These are phyloP conservation scores for Xylota segnis DNA, from an alignment of 2,888 invertebrate species.

Conservation along the genomic window DNA sequence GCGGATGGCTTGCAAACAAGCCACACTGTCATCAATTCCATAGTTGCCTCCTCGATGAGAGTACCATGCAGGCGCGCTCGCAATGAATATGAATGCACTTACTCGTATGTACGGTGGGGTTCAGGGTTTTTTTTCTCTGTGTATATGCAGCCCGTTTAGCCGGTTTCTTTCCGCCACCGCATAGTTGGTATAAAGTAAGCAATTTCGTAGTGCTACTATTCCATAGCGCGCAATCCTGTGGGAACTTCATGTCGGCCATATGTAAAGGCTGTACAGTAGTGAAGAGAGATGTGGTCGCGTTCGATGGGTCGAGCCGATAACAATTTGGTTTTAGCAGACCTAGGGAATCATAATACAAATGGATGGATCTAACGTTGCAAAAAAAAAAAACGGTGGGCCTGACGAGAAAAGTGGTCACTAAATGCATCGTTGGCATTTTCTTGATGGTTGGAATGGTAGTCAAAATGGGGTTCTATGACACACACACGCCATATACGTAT, in stretches of 20 bases:
- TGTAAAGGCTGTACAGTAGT: slow-evolving; percentile 21
- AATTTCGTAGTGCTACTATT: slow-evolving; percentile 43
- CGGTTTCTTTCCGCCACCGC: slow-evolving; percentile 15
- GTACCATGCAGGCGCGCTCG: slow-evolving; percentile 31
- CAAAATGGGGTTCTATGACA: slow-evolving; percentile 14
- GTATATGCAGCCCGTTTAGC: slow-evolving; percentile 50
- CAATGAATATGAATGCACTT: slow-evolving; percentile 74
- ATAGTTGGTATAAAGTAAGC: slow-evolving; percentile 59
- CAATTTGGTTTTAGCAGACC: slow-evolving; percentile 67
- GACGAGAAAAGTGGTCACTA: slow-evolving; percentile 31
- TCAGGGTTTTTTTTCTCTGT: neutral
- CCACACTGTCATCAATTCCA: slow-evolving; percentile 76
- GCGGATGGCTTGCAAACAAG: slow-evolving; percentile 67
- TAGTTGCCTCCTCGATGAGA: slow-evolving; percentile 42
- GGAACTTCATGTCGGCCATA: slow-evolving; percentile 23
- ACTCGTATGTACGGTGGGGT: too few species aligned
- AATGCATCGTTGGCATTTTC: slow-evolving; percentile 63
- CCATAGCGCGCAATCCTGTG: slow-evolving; percentile 17
- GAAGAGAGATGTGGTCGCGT: slow-evolving; percentile 8
- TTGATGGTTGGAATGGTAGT: slow-evolving; percentile 39
- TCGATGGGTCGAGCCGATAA: slow-evolving; percentile 44
- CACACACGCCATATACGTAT: neutral
- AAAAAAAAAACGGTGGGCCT: slow-evolving; percentile 1
- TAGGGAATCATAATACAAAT: slow-evolving; percentile 64
- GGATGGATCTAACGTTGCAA: slow-evolving; percentile 27